Base-by-base conservation (phyloP, 2,113 vertebrate genomes). In the Ageneiosus marmoratus region DNA sequence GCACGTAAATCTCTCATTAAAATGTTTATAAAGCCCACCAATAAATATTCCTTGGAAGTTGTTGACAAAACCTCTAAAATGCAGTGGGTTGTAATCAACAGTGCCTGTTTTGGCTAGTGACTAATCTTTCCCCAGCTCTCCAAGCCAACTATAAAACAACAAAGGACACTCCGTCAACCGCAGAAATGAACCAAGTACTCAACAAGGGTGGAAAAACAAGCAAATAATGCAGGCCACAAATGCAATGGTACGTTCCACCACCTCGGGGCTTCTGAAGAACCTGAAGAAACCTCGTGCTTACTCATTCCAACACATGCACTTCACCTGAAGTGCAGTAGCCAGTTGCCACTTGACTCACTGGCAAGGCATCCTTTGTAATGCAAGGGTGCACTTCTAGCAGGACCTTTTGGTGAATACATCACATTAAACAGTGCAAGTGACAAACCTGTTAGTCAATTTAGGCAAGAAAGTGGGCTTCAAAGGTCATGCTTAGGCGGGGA, bases 41-140 rank as follows among this genome's bases (percentile, higher is more conserved):
- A 77, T 85, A 70, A 82, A 83, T 51, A 84, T 63, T 73, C 65
- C 53, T 84, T 73, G 77, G 58, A 72, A 79, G 55, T 73, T 79
- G 83, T 79, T 51, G 65, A 73, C 51, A 50, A 79, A 79, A 60
- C 53, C 72, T 79, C 83, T 11, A 73, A 79, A 79, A 84, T 79
- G 76, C 65, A 79, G 55, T 34, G 65, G 83, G 51, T 56, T 84
- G 67, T 84, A 78, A 84, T 84, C 67, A 84, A 72, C 27, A 51
- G 53, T 84, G 83, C 44, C 75, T 83, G 62, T 73, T 84, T 84
- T 60, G 53, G 76, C 75, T 29, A 56, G 60, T 76, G 63, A 83
- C 70, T 78, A 77, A 83, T 83, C 75, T 79, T 82, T 51, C 70
- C 80, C 44, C 55, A 50, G 70, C 41, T 79, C 65, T 62, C 29